A percentile compares a stretch with the other conserved stretches of the same genome.
phyloP scores from a whole-genome alignment of 2,797 vertebrate species.

The Hydrocynus forskahlii region DNA sequence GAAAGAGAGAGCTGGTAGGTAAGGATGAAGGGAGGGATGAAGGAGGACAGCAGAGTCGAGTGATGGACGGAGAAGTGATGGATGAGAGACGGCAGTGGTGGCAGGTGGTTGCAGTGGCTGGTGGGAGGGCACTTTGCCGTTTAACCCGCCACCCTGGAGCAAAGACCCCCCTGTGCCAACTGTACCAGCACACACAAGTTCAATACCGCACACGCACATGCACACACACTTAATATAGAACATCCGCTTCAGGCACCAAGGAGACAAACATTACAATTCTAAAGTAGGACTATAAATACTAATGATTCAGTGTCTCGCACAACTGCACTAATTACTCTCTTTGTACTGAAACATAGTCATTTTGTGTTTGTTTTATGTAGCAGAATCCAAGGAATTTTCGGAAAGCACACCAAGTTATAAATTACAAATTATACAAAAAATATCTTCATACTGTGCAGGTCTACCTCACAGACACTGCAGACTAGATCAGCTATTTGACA shows the following conservation, averaged over 20 bases:
- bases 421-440: too few species aligned
- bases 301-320: background rate
- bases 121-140: conserved; percentile 16
- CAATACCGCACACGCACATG: background rate
- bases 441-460: too few species aligned
- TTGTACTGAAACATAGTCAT: too few species aligned
- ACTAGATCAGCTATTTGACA: too few species aligned
- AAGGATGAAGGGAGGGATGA: background rate
- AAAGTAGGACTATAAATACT: background rate
- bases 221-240: background rate
- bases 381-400: too few species aligned
- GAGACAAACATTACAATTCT: conserved; percentile 7
- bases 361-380: too few species aligned
- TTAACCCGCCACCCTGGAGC: conserved; percentile 22
- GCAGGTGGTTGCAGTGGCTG: conserved; percentile 9
- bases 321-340: too few species aligned
- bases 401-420: too few species aligned
- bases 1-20: too few species aligned
- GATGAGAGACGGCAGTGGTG: conserved; percentile 17
- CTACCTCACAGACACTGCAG: too few species aligned
- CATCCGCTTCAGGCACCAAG: background rate
- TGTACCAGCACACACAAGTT: conserved; percentile 8
- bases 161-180: conserved; percentile 6
- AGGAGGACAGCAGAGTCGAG: conserved; percentile 5
- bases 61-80: conserved; percentile 27